Base-by-base conservation (phyloP, 2,797 vertebrate genomes). In the Sciaenops ocellatus region DNA sequence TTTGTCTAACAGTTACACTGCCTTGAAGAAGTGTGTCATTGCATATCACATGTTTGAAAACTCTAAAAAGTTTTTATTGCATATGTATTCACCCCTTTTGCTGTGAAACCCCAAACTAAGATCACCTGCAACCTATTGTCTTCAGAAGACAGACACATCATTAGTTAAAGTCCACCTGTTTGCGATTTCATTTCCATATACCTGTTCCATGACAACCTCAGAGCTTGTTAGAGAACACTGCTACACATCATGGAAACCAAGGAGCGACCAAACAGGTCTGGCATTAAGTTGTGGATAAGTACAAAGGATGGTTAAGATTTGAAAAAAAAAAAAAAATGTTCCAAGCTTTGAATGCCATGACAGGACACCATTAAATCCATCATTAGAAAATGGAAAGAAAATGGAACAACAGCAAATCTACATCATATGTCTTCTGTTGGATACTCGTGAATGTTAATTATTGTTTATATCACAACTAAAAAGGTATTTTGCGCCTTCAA, bases 361-460 rank as follows among this genome's bases (percentile, higher is more conserved):
- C 34, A 69, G 20, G 24, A 13, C 50, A 44, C 18, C 8, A n/a
- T 63, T 51, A 44, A 64, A 69, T 24, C 34, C 51, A 63, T 74
- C 17, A 26, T 47, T n/a, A 8, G 5, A 24, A 69, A 79, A 62
- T 75, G 22, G 34, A 64, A 69, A 57, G 38, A 63, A 30, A 13
- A 50, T 50, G 42, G n/a, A 22, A 71, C n/a, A 9, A 52, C 34
- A 10, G 16, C 47, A 79, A 60, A 52, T 17, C 50, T 41, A 15
- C 26, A 15, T 13, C 42, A 44, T 3, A 44, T 44, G 42, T 42
- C 61, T 8, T 34, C 34, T 34, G 7, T 38, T 38, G 34, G 34
- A 38, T 38, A 38, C 34, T 38, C 8, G 8, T 38, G 34, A 38
- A 38, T 38, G 34, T 38, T 38, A 38, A 38, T 38, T 38, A 38